A percentile compares a stretch with the other conserved stretches of the same genome.
Evolutionary conservation across 2,113 vertebrate species (phyloP).

Genomic region (western clawed frog (Xenopus tropicalis)): UCB_Xtro_10.0 CM004443.2:38718001-38718500

Average conservation of each 20-base stretch:
- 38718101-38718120: too few species aligned
- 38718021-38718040: too few species aligned
- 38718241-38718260: slow-evolving; percentile 8
- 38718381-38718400: slow-evolving; percentile 15
- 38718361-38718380: slow-evolving; percentile 25
- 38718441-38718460: slow-evolving; percentile 30
- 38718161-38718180: too few species aligned
- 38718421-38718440: slow-evolving; percentile 11
- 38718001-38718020: too few species aligned
- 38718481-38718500: slow-evolving; percentile 22
- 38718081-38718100: too few species aligned
- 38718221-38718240: slow-evolving; percentile 1
- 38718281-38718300: slow-evolving; percentile 2
- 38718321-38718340: slow-evolving; percentile 19
- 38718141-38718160: too few species aligned
- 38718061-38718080: too few species aligned
- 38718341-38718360: slow-evolving; percentile 33
- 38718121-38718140: too few species aligned
- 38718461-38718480: slow-evolving; percentile 16
- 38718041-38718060: too few species aligned
- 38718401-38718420: slow-evolving; percentile 21
- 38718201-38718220: not conserved
- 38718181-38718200: too few species aligned
- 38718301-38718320: not conserved
- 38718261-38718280: slow-evolving; percentile 1